Base-by-base conservation (phyloP, 2,113 vertebrate genomes). In the Cyprinus carpio region DNA sequence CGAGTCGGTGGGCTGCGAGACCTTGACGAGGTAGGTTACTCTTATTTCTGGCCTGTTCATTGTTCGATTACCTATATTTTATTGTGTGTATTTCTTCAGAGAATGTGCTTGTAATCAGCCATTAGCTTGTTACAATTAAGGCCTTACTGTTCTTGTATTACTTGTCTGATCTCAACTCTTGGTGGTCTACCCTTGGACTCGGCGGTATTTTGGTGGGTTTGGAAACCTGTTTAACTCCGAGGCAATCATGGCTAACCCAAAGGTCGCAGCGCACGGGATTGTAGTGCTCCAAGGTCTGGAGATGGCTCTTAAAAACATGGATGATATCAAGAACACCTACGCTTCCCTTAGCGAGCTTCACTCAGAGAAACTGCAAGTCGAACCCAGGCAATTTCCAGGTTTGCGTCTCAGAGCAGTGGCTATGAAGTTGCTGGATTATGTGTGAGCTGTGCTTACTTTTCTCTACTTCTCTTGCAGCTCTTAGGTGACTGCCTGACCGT, bases 121-220 rank as follows among this genome's bases (percentile, higher is more conserved):
- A 11, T 11, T 60, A n/a, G 20, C 56, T 3, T 60, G 2, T n/a
- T 10, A n/a, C 7, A 60, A 23, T 23, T 18, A 67, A 67, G 15
- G 8, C 5, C 6, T 43, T 43, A 43, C 2, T 46, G 23, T 25
- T 8, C 1, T 13, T 25, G 37, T 43, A 1, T 74, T 74, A 1
- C 6, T 43, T 74, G 15, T 49, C 3, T 76, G 43, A 8, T 54
- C 0, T 54, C 25, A 76, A 76, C 18, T 27, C 58, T 85, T 96
- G 89, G 87, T 95, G 0, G 95, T 96, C 13, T 96, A 96, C 89
- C 96, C 97, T 67, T 97, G 96, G 97, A 96, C 96, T 64, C 92
- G 92, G 91, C 90, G 94, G 75, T 92, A 95, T 16, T 95, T 95
- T 1, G 0, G 89, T 0, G 29, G 2, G 65, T 97, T 97, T 0